A percentile compares a stretch with the other conserved stretches of the same genome.
These are phyloP conservation scores for Cyprinodon diabolis DNA, from an alignment of 2,797 vertebrate species.

Conservation along the genomic window DNA sequence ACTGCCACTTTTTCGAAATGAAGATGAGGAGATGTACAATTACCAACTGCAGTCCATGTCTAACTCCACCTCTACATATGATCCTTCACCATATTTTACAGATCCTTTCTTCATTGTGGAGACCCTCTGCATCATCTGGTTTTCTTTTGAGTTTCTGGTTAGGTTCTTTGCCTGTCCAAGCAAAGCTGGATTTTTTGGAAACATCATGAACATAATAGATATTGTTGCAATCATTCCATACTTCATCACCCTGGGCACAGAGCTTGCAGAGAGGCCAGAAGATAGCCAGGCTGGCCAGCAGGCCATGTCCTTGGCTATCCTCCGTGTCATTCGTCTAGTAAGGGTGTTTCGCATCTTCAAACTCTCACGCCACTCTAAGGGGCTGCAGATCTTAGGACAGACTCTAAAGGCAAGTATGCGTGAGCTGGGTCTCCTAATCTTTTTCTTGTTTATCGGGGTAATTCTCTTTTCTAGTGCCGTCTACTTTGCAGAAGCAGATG, in stretches of 20 bases:
- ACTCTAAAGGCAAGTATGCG: conserved; percentile 98
- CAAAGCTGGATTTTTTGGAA: conserved; percentile 98
- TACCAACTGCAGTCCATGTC: conserved; percentile 44
- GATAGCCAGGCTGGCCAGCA: conserved; percentile 95
- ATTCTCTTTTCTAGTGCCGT: conserved; percentile 99
- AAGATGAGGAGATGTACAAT: conserved; percentile 84
- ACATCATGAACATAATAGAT: conserved; percentile 99
- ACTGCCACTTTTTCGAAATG: conserved; percentile 92
- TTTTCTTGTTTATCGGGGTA: conserved; percentile 98
- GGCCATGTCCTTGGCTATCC: conserved; percentile 98
- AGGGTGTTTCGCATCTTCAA: conserved; percentile 99
- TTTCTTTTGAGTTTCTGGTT: conserved; percentile 98
- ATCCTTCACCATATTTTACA: conserved; percentile 89
- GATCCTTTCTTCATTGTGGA: conserved; percentile 99
- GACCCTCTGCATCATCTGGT: conserved; percentile 99
- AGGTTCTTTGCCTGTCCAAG: conserved; percentile 98
- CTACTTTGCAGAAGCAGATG: conserved; percentile 97
- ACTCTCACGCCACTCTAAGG: conserved; percentile 96
- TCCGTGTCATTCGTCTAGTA: conserved; percentile 94
- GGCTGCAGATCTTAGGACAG: conserved; percentile 96
- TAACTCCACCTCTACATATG: conserved; percentile 71
- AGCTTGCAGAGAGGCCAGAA: conserved; percentile 94
- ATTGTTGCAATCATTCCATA: conserved; percentile 99
- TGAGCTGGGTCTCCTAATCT: conserved; percentile 94
- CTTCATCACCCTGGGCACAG: conserved; percentile 97